These are phyloP conservation scores for Drosophila miranda DNA, from an alignment of 1,140 invertebrate genomes.

Conservation along the genomic window DNA sequence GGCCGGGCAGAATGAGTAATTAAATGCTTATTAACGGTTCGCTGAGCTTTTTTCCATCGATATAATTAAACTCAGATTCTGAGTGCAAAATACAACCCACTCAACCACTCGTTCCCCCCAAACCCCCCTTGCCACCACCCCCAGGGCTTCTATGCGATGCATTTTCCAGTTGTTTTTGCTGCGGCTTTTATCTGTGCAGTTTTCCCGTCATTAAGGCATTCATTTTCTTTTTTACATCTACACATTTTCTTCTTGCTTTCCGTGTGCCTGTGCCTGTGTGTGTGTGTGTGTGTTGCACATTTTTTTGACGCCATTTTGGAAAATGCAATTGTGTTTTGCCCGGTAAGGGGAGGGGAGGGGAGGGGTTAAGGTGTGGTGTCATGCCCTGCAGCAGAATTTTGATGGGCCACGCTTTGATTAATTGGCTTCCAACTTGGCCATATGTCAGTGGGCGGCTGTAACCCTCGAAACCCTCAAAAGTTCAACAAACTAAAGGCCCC, in stretches of 20 bases:
- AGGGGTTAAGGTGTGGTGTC: too few species aligned
- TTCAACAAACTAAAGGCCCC: too few species aligned
- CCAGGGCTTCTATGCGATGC: conserved; percentile 7
- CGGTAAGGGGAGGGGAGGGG: background rate
- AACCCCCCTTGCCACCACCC: background rate
- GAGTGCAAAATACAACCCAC: conserved; percentile 53
- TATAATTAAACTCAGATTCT: conserved; percentile 74
- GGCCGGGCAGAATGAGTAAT: conserved; percentile 62
- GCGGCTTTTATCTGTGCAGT: conserved; percentile 29
- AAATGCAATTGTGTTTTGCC: conserved; percentile 55
- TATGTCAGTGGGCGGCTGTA: too few species aligned
- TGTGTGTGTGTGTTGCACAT: conserved; percentile 7
- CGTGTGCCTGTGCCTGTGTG: conserved; percentile 7
- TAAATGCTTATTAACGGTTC: conserved; percentile 81
- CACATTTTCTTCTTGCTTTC: background rate
- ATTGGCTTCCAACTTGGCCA: conserved; percentile 15
- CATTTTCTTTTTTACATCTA: too few species aligned
- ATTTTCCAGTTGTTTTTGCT: conserved; percentile 41
- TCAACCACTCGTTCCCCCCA: conserved; percentile 5
- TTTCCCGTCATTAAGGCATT: conserved; percentile 5
- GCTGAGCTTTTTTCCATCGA: conserved; percentile 71
- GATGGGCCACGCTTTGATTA: conserved; percentile 24
- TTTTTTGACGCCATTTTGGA: conserved; percentile 74
- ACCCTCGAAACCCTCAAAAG: too few species aligned
- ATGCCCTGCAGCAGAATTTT: too few species aligned